Base-by-base conservation (phyloP, 2,113 vertebrate species). In the Hemiscyllium ocellatum region DNA sequence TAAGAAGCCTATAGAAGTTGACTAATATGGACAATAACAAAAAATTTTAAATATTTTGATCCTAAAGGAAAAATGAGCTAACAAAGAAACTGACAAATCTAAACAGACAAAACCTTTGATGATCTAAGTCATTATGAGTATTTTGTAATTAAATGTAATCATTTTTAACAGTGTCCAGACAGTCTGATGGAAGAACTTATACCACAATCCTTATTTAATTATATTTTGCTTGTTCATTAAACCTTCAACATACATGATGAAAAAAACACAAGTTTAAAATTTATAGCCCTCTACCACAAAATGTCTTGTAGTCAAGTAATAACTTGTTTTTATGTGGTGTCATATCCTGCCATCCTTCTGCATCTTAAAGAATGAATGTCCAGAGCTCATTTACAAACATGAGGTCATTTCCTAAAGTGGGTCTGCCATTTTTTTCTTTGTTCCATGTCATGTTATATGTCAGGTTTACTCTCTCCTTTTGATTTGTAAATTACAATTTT, bases 291-390 rank as follows among this genome's bases (percentile, higher is more conserved):
- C 66, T 68, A 94, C 66, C 93, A 70, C 93, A 94, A 94, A 76
- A 94, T 94, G 93, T 94, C 93, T 94, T 68, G 37, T 70, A 29
- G 93, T 94, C 66, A 50, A 70, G 93, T 69, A 94, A 94, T 72
- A 94, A 94, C 65, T 94, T 94, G 91, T 47, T 94, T 94, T 94
- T 94, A 94, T 94, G 93, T 94, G 93, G 66, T 94, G 93, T 66
- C 93, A 94, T 10, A 94, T 94, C 93, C 93, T 94, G 93, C 68
- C 93, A 94, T 94, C 93, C 37, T 94, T 94, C 93, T 70, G 19
- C 47, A 37, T 94, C 93, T 94, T 94, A 50, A 94, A 94, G 68
- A 37, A 94, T 70, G 93, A 50, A 70, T 24, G 65, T 47, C 68
- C 93, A 94, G 93, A 94, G 22, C 66, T 94, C 93, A 94, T 69